Conservation (phyloP, 2,888 invertebrate species). For the Formica aserva region DNA sequence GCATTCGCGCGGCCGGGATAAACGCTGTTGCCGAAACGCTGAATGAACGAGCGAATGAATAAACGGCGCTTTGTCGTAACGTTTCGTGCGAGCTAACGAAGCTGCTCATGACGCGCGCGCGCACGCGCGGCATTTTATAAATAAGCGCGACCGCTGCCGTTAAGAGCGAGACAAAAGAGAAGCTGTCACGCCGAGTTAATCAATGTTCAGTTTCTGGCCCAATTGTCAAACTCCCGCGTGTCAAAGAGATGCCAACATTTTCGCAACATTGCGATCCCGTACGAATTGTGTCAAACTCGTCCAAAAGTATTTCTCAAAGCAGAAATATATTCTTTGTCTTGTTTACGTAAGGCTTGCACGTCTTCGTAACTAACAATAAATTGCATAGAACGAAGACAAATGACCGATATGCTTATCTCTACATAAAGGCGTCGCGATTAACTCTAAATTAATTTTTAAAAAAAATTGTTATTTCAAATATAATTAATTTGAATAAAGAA, state of each 20-base stretch:
- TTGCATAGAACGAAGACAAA: conserved; percentile 8
- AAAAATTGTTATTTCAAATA: not conserved
- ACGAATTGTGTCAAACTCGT: conserved; percentile 1
- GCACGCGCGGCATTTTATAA: conserved; percentile 42
- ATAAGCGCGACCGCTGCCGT: conserved; percentile 23
- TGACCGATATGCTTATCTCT: not conserved
- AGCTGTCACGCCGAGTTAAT: conserved; percentile 36
- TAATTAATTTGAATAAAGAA: conserved; percentile 10
- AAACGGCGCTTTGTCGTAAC: conserved; percentile 45
- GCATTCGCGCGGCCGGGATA: conserved; percentile 41
- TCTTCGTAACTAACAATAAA: not conserved
- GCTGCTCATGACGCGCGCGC: not conserved
- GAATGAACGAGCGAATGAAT: conserved; percentile 51
- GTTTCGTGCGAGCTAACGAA: conserved; percentile 38
- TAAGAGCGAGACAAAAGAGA: conserved; percentile 29
- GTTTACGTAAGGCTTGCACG: not conserved
- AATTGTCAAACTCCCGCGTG: conserved; percentile 19
- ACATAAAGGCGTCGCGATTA: not conserved
- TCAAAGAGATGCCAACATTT: not conserved
- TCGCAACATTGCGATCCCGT: conserved; percentile 8
- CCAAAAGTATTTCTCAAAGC: conserved; percentile 15
- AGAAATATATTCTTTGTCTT: conserved; percentile 10
- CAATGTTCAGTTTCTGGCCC: conserved; percentile 32
- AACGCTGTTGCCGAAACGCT: conserved; percentile 46
- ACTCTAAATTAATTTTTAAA: not conserved